phyloP scores from a whole-genome alignment of 2,113 vertebrate species.

The Ranitomeya variabilis region DNA sequence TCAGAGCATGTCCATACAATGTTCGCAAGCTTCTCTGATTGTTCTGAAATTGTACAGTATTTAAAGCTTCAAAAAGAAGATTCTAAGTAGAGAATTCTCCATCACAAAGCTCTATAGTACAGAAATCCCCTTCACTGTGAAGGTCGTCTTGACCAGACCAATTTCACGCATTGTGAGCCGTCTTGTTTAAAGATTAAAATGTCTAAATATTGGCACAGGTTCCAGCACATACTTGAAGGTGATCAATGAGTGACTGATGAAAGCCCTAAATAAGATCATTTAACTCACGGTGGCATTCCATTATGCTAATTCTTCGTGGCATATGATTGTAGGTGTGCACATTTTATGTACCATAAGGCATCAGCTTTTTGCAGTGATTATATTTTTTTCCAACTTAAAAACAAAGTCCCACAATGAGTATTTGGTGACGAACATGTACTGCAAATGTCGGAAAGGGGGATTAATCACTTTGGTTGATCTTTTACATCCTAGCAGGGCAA shows the following conservation, averaged over 20 bases:
- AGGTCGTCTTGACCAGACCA: slow-evolving; percentile 39
- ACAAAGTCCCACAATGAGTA: too few species aligned
- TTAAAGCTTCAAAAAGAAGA: neutral
- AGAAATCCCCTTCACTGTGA: neutral
- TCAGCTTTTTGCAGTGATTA: neutral
- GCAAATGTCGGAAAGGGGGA: too few species aligned
- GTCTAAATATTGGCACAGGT: slow-evolving; percentile 48
- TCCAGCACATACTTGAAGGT: slow-evolving; percentile 1
- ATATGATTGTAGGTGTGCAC: neutral
- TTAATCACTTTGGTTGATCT: too few species aligned
- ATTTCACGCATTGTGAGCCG: slow-evolving; percentile 44
- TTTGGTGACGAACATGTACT: too few species aligned
- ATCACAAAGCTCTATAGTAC: neutral
- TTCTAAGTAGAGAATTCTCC: neutral
- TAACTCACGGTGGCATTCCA: neutral
- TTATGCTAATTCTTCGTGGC: slow-evolving; percentile 8
- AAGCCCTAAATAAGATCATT: slow-evolving; percentile 10
- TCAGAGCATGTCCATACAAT: neutral
- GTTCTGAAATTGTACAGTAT: neutral
- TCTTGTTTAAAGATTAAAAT: slow-evolving; percentile 52
- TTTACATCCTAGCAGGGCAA: too few species aligned
- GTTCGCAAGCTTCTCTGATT: neutral
- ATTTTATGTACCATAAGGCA: neutral
- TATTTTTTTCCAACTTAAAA: neutral
- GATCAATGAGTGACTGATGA: slow-evolving; percentile 49